Evolutionary conservation across 2,888 invertebrate genomes (phyloP).

Genomic region (Argyra leucocephala): DNA sequence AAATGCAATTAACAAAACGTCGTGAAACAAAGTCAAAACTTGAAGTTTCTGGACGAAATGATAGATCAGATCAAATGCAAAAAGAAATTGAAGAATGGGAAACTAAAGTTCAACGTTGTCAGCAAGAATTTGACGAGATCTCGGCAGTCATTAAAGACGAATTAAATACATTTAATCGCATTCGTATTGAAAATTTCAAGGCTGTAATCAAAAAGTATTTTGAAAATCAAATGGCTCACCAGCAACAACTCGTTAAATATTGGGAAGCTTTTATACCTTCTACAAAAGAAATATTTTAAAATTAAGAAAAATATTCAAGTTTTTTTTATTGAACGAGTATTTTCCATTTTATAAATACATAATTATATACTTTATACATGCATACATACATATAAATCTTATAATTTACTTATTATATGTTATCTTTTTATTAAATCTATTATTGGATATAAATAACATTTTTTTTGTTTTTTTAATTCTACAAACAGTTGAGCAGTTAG

Average conservation of each 20-base stretch:
- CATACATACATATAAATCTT: background rate
- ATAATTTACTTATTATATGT: background rate
- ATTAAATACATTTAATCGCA: conserved; percentile 82
- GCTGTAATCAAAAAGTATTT: conserved; percentile 81
- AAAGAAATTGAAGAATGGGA: conserved; percentile 96
- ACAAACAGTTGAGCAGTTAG: too few species aligned
- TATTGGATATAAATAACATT: background rate
- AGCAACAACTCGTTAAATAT: conserved; percentile 58
- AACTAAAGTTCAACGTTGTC: conserved; percentile 89
- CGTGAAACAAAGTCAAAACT: conserved; percentile 88
- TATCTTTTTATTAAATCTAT: background rate
- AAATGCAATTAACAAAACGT: conserved; percentile 85
- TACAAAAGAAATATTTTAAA: conserved; percentile 82
- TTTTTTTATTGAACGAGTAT: background rate
- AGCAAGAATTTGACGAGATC: conserved; percentile 92
- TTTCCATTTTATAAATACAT: too few species aligned
- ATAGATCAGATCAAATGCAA: conserved; percentile 79
- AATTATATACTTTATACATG: too few species aligned
- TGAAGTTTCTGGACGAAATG: conserved; percentile 79
- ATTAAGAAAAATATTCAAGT: background rate
- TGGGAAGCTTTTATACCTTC: conserved; percentile 94
- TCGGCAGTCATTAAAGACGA: conserved; percentile 90
- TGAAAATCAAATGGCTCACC: conserved; percentile 87
- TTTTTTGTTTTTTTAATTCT: too few species aligned
- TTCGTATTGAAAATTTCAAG: conserved; percentile 82